Evolutionary conservation across 2,888 invertebrate genomes (phyloP), one percentile per base, ranked within the genome.

Genomic region (Clistopyga incitator): DNA sequence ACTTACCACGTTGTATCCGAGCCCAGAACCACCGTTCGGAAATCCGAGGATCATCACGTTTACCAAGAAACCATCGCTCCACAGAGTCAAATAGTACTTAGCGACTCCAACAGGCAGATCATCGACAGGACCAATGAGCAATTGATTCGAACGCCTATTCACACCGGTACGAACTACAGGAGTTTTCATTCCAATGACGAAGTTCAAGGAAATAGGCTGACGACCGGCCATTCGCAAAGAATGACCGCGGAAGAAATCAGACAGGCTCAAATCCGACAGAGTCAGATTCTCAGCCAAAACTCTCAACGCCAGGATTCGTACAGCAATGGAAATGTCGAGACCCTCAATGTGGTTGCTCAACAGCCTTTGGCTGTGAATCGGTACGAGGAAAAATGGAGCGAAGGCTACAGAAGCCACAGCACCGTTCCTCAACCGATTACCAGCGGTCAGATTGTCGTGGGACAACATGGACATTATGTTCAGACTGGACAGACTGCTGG

Each of bases 341-440:
- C n/a, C 4, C 25, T 78, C 11, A 45, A 64, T n/a, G 23, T 38
- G 13, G 11, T 52, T 18, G 34, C 74, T 72, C 85, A 42, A 25
- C 47, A 42, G 61, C 56, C 84, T 8, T 76, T 82, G 0, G 82
- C 75, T 18, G 56, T 67, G 0, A 68, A 61, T n/a, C 86, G 79
- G 6, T 87, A 89, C 20, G 87, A 87, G 54, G 85, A 89, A 70
- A 86, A 87, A 0, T 89, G 88, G 90, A 86, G 85, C 75, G 67
- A 86, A 8, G 84, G 87, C 59, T 86, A 86, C 20, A 78, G 23
- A 72, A 85, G 59, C 76, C 83, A 74, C 11, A 70, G 70, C 4
- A 76, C 80, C 10, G 34, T 76, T 10, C 79, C 82, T 23, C 78
- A 78, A n/a, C 47, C 56, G n/a, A 42, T 65, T n/a, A 72, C 38